These are phyloP conservation scores for Cheilosia variabilis DNA, from an alignment of 2,888 invertebrate genomes.

Conservation along the genomic window DNA sequence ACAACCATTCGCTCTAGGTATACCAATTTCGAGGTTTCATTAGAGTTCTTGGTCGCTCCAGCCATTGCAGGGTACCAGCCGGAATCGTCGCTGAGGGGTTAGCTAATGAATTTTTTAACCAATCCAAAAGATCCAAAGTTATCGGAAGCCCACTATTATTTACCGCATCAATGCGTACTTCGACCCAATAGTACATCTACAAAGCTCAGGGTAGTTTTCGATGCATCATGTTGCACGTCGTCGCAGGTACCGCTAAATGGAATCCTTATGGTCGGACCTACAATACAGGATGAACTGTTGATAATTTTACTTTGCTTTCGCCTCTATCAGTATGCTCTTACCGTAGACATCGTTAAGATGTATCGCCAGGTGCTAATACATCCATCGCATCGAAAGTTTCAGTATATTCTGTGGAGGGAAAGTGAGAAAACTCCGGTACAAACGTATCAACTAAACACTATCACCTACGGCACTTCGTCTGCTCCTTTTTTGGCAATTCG, in stretches of 20 bases:
- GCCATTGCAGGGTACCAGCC: slow-evolving; percentile 29
- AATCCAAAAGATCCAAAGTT: background rate
- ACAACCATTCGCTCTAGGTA: slow-evolving; percentile 27
- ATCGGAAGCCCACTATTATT: background rate
- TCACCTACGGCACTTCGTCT: slow-evolving; percentile 11
- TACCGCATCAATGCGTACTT: slow-evolving; percentile 66
- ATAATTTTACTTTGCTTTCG: slow-evolving; percentile 55
- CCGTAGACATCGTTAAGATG: slow-evolving; percentile 71
- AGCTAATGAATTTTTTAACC: background rate
- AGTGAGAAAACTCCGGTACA: background rate
- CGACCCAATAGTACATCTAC: slow-evolving; percentile 53
- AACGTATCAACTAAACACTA: background rate
- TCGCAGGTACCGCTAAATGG: slow-evolving; percentile 62
- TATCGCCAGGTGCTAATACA: slow-evolving; percentile 56
- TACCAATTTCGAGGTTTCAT: slow-evolving; percentile 6
- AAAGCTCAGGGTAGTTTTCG: slow-evolving; percentile 27
- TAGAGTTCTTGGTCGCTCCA: slow-evolving; percentile 15
- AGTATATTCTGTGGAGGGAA: background rate
- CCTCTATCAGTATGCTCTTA: slow-evolving; percentile 36
- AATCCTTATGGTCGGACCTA: slow-evolving; percentile 65
- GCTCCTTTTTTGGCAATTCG: no score
- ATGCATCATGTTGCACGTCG: slow-evolving; percentile 38
- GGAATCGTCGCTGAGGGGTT: background rate
- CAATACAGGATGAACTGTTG: slow-evolving; percentile 41
- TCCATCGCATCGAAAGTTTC: slow-evolving; percentile 2